A percentile compares a stretch with the other conserved stretches of the same genome.
These are phyloP conservation scores for Orgyia antiqua DNA, from an alignment of 2,888 invertebrate genomes.

Conservation along the genomic window DNA sequence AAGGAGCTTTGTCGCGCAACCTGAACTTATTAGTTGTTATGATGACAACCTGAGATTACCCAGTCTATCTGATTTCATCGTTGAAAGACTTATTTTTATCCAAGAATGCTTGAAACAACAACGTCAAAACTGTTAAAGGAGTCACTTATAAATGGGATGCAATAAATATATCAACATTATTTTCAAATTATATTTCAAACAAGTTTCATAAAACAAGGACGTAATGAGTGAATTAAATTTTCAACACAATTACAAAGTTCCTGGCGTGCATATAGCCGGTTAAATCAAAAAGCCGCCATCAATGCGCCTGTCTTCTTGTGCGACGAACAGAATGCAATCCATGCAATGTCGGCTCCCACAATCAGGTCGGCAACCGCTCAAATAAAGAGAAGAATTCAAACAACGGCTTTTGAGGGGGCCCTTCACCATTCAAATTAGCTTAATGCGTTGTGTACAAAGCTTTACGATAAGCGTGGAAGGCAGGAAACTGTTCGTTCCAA, in stretches of 20 bases:
- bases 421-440: constrained; percentile 76
- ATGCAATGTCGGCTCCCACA: constrained; percentile 60
- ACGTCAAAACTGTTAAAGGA: constrained; percentile 19
- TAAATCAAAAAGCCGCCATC: constrained; percentile 56
- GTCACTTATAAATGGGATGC: constrained; percentile 21
- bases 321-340: constrained; percentile 63
- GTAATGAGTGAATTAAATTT: constrained; percentile 45
- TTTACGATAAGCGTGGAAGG: constrained; percentile 62
- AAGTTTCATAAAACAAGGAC: constrained; percentile 33
- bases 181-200: constrained; percentile 26
- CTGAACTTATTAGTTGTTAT: constrained; percentile 47
- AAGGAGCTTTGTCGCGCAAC: constrained; percentile 42
- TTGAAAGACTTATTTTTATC: constrained; percentile 54
- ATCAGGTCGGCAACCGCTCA: constrained; percentile 54
- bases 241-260: constrained; percentile 36
- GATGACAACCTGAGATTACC: constrained; percentile 66
- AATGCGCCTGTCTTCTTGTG: constrained; percentile 59
- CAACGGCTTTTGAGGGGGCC: constrained; percentile 69
- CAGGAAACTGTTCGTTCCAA: constrained; percentile 47
- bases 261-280: constrained; percentile 37
- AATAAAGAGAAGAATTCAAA: constrained; percentile 69
- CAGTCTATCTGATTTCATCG: constrained; percentile 67
- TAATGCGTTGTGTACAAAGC: constrained; percentile 73
- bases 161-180: constrained; percentile 24
- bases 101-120: constrained; percentile 28